These are phyloP conservation scores for Ictalurus furcatus DNA, from an alignment of 2,113 vertebrate species.

Conservation along the genomic window DNA sequence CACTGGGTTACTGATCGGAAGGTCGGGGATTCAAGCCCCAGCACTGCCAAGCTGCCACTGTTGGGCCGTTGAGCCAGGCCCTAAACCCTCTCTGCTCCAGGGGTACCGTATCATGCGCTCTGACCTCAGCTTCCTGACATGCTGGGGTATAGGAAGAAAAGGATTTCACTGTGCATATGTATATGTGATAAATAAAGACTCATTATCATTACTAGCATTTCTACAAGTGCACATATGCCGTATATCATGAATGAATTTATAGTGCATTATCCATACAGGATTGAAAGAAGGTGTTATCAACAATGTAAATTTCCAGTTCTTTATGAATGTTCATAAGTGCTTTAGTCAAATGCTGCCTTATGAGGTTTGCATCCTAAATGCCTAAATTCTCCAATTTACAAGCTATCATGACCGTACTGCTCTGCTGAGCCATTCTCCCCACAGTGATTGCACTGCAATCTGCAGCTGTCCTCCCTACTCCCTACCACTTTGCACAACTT, in stretches of 20 bases:
- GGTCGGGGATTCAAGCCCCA: too few species aligned
- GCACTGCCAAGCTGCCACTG: too few species aligned
- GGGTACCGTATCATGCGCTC: too few species aligned
- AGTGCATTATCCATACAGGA: not conserved
- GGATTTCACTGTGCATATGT: too few species aligned
- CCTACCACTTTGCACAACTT: slow-evolving; percentile 46
- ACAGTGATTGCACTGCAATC: slow-evolving; percentile 36
- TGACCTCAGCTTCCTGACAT: too few species aligned
- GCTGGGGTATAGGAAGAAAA: too few species aligned
- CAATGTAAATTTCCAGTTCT: not conserved
- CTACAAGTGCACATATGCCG: not conserved
- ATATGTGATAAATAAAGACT: too few species aligned
- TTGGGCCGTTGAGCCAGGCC: too few species aligned
- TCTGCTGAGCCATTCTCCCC: slow-evolving; percentile 30
- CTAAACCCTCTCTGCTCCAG: too few species aligned
- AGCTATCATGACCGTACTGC: slow-evolving; percentile 26
- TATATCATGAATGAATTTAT: not conserved
- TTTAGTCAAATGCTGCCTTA: slow-evolving; percentile 24
- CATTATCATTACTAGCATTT: not conserved
- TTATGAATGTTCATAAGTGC: not conserved
- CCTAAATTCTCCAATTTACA: slow-evolving; percentile 23
- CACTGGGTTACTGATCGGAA: too few species aligned
- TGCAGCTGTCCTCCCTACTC: slow-evolving; percentile 41
- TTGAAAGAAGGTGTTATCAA: not conserved
- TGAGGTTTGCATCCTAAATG: slow-evolving; percentile 25